Evolutionary conservation across 2,113 vertebrate genomes (phyloP).

Genomic region (Silurus glanis): DNA sequence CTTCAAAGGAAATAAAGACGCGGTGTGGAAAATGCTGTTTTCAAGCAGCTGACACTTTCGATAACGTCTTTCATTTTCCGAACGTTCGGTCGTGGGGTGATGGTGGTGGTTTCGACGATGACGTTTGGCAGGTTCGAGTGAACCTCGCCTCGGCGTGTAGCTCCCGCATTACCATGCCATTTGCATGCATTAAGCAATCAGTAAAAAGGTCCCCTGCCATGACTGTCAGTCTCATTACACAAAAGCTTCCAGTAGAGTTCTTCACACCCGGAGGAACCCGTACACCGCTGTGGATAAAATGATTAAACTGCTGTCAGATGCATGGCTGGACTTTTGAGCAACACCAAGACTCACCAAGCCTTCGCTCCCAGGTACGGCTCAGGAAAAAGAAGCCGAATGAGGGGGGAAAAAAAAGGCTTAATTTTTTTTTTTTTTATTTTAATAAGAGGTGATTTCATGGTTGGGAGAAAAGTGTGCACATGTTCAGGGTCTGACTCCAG

Average conservation of each 20-base stretch:
- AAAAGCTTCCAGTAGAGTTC: constrained; percentile 58
- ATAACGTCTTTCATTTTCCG: constrained; percentile 32
- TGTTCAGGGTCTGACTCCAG: constrained; percentile 29
- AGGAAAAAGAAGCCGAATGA: constrained; percentile 1
- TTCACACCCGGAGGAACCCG: constrained; percentile 55
- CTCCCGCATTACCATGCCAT: constrained; percentile 50
- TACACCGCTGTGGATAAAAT: constrained; percentile 61
- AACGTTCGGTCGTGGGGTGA: background rate
- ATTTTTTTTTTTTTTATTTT: constrained; percentile 16
- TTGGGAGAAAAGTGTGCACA: constrained; percentile 40
- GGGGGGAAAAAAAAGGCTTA: background rate
- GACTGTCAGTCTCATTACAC: constrained; percentile 65
- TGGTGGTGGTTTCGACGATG: background rate
- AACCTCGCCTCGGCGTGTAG: constrained; percentile 29
- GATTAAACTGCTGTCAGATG: constrained; percentile 68
- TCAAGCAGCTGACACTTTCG: background rate
- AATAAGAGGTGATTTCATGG: constrained; percentile 47
- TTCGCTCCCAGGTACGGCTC: constrained; percentile 21
- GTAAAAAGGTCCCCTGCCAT: constrained; percentile 53
- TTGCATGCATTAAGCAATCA: constrained; percentile 54
- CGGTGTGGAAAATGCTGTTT: background rate
- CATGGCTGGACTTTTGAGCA: constrained; percentile 63
- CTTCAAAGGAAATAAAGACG: background rate
- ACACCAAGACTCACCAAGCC: constrained; percentile 25
- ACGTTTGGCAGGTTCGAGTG: constrained; percentile 30